Percentiles rank a stretch among this genome's conserved stretches.
phyloP scores from a whole-genome alignment of 2,888 invertebrate species.

The Apeira syringaria region DNA sequence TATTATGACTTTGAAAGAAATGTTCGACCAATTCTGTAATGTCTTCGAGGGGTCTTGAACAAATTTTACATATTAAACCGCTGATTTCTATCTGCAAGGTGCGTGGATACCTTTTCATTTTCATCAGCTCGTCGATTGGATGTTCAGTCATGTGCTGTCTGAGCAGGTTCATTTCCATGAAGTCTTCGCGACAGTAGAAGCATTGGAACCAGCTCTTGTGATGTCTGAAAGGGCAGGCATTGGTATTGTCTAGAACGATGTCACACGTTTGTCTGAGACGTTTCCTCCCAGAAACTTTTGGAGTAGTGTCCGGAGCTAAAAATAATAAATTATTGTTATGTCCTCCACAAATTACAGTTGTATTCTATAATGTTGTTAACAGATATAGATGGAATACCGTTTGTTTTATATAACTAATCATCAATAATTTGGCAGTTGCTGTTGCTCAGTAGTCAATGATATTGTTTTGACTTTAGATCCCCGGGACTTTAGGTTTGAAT shows the following conservation, averaged over 20 bases:
- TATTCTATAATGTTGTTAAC: too few relatives aligned
- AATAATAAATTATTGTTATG: too few relatives aligned
- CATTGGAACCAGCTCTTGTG: conserved; percentile 75
- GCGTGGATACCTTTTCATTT: conserved; percentile 65
- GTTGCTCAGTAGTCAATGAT: too few relatives aligned
- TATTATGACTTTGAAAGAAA: conserved; percentile 52
- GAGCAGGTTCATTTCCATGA: conserved; percentile 60
- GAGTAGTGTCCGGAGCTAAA: conserved; percentile 20
- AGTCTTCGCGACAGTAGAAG: conserved; percentile 65
- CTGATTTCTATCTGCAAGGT: conserved; percentile 71
- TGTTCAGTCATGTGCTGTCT: conserved; percentile 53
- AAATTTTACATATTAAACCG: conserved; percentile 59
- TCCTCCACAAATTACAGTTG: too few relatives aligned
- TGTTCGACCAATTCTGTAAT: conserved; percentile 56
- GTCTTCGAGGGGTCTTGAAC: conserved; percentile 53
- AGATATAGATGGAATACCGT: too few relatives aligned
- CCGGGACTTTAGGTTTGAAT: too few relatives aligned
- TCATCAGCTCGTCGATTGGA: conserved; percentile 50
- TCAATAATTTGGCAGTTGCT: too few relatives aligned
- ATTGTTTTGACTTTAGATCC: too few relatives aligned
- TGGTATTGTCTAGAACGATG: conserved; percentile 57
- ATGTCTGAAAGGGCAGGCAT: conserved; percentile 71
- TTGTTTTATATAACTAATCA: too few relatives aligned
- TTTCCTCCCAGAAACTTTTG: conserved; percentile 62
- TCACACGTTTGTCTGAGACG: conserved; percentile 59